Base-by-base conservation (phyloP, 2,888 invertebrate genomes). In the Plagodis dolabraria region DNA sequence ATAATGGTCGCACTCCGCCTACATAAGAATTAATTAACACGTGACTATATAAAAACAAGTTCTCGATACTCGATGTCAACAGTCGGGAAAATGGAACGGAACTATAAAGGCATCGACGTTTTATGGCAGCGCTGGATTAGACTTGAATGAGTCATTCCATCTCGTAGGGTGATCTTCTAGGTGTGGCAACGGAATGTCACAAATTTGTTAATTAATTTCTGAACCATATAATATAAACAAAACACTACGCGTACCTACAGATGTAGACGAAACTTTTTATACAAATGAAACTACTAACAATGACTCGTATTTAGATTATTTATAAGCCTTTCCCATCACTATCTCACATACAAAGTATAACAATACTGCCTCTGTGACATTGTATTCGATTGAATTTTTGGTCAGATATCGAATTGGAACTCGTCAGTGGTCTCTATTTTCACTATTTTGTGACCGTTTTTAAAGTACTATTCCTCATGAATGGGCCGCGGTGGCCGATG, bases 21-120 rank as follows among this genome's bases (percentile, higher is more conserved):
- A 90, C 90, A 80, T 84, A 80, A 73, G 87, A 87, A 89, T 90
- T 90, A 91, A 92, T 92, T 92, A 92, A 87, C 90, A 89, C 85
- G 76, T 83, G 82, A 83, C 80, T 85, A 77, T 82, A 80, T 75
- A 79, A 78, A 75, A 86, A 89, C 88, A 75, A 79, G 89, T 89
- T 90, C 79, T 86, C 77, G 80, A 83, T 79, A 75, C 72, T 75
- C 79, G 82, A 86, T 85, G 85, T 86, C 84, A 85, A 85, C 77
- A 85, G 77, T 86, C 82, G 76, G 77, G 79, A 80, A 87, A 85
- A 86, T 83, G 75, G 80, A 85, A 86, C 85, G 83, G 81, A 86
- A 83, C 85, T 86, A 82, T 87, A 82, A 82, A 86, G 75, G 81
- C 79, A 82, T 82, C 77, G 83, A 83, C 79, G 78, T 79, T 84